phyloP scores from a whole-genome alignment of 2,888 invertebrate species.

The Hirtodrosophila trivittata region DNA sequence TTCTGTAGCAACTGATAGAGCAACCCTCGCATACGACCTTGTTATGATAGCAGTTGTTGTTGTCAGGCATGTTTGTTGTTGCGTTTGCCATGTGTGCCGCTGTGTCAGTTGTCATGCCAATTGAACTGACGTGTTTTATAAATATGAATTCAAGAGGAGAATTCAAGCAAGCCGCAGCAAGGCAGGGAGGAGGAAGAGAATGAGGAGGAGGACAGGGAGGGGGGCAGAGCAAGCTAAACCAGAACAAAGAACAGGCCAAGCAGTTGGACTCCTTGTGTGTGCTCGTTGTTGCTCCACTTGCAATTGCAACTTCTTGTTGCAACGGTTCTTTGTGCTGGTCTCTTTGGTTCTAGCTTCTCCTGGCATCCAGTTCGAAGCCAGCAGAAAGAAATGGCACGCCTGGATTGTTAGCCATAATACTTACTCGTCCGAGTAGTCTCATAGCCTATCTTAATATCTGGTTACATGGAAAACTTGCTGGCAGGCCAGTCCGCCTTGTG shows the following conservation, averaged over 20 bases:
- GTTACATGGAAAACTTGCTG: conserved; percentile 32
- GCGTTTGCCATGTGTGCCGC: conserved; percentile 45
- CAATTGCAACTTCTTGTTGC: conserved; percentile 64
- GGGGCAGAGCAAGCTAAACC: conserved; percentile 10
- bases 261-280: conserved; percentile 53
- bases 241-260: conserved; percentile 17
- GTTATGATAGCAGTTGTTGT: conserved; percentile 9
- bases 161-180: too few relatives aligned
- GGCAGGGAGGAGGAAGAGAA: conserved; percentile 2
- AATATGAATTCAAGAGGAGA: conserved; percentile 57
- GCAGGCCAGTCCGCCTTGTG: conserved; percentile 41
- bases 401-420: conserved; percentile 32
- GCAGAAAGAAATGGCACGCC: conserved; percentile 51
- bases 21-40: conserved; percentile 9
- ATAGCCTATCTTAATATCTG: conserved; percentile 11
- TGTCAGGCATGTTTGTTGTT: conserved; percentile 4
- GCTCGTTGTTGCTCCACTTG: conserved; percentile 61
- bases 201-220: conserved; percentile 4
- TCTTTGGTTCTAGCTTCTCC: conserved; percentile 16
- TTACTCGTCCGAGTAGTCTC: background rate
- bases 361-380: conserved; percentile 37
- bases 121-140: conserved; percentile 65
- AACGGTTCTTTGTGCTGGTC: conserved; percentile 64
- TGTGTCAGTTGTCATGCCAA: conserved; percentile 66
- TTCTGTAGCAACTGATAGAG: background rate